Conservation (phyloP, 1,140 invertebrate genomes). For the Oscheius sp. region DNA sequence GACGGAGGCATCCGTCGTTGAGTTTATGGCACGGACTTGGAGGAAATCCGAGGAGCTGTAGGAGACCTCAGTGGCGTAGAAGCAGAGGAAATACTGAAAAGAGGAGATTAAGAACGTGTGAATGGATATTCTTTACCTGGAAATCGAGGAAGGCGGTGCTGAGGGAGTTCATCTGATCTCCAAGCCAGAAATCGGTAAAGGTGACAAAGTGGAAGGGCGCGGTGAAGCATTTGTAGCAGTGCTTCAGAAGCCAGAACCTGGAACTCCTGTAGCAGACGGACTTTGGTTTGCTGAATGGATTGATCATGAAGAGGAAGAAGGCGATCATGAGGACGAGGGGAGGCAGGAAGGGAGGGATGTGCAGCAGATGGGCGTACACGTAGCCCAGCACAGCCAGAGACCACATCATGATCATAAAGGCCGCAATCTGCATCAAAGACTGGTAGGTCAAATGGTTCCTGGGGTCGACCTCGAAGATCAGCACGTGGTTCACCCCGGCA, state of each 20-base stretch:
- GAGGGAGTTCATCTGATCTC: conserved; percentile 90
- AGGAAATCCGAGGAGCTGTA: not conserved
- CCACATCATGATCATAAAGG: conserved; percentile 93
- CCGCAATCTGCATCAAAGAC: conserved; percentile 90
- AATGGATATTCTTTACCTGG: not conserved
- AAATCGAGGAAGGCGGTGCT: conserved; percentile 79
- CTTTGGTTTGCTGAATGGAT: conserved; percentile 69
- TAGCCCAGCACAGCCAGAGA: conserved; percentile 71
- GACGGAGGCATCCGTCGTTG: conserved; percentile 22
- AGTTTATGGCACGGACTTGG: not conserved
- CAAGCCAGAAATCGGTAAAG: conserved; percentile 99
- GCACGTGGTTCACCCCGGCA: conserved; percentile 95
- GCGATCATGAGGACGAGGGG: conserved; percentile 80
- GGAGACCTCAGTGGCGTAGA: conserved; percentile 63
- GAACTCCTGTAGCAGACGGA: conserved; percentile 68
- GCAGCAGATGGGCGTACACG: conserved; percentile 76
- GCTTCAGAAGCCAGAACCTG: conserved; percentile 68
- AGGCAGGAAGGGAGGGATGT: conserved; percentile 84
- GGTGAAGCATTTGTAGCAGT: conserved; percentile 67
- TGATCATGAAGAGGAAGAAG: conserved; percentile 83
- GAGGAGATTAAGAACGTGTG: not conserved
- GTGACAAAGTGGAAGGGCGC: conserved; percentile 91
- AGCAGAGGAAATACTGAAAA: conserved; percentile 83
- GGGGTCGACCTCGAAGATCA: conserved; percentile 97
- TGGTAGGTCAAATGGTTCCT: conserved; percentile 90